Conservation (phyloP, 1,140 invertebrate genomes). For the Cherax destructor region DNA sequence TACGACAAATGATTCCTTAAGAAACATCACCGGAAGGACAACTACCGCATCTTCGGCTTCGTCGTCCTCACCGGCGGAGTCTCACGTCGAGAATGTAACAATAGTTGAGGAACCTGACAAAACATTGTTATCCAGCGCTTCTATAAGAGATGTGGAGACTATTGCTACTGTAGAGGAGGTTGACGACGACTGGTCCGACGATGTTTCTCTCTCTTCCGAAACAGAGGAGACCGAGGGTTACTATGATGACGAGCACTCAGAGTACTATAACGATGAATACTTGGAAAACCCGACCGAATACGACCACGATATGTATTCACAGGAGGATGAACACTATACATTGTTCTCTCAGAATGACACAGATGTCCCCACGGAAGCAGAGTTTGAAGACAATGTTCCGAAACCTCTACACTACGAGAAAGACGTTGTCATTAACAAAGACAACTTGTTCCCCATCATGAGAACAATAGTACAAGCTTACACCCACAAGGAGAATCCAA, state of each 20-base stretch:
- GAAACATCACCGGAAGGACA: neutral
- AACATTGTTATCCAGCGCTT: constrained; percentile 15
- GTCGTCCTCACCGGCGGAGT: too few relatives aligned
- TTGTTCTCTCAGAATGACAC: neutral
- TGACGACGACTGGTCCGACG: constrained; percentile 32
- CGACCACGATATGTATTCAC: neutral
- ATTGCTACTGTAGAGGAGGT: constrained; percentile 33
- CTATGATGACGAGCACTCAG: neutral
- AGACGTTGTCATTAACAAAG: constrained; percentile 55
- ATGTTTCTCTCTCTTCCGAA: neutral
- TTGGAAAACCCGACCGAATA: neutral
- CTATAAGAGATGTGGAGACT: constrained; percentile 26
- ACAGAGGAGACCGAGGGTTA: neutral
- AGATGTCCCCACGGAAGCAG: neutral
- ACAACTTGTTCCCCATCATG: constrained; percentile 66
- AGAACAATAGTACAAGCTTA: constrained; percentile 59
- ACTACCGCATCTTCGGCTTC: neutral
- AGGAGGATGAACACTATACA: constrained; percentile 6
- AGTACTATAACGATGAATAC: neutral
- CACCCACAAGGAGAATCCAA: constrained; percentile 59
- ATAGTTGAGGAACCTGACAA: neutral
- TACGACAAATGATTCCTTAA: neutral
- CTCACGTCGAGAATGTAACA: neutral
- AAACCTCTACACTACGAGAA: constrained; percentile 9
- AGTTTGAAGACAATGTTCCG: constrained; percentile 42